Percentiles rank a stretch among this genome's conserved stretches.
These are phyloP conservation scores for Acanthopagrus latus DNA, from an alignment of 2,797 vertebrate species.

Conservation along the genomic window DNA sequence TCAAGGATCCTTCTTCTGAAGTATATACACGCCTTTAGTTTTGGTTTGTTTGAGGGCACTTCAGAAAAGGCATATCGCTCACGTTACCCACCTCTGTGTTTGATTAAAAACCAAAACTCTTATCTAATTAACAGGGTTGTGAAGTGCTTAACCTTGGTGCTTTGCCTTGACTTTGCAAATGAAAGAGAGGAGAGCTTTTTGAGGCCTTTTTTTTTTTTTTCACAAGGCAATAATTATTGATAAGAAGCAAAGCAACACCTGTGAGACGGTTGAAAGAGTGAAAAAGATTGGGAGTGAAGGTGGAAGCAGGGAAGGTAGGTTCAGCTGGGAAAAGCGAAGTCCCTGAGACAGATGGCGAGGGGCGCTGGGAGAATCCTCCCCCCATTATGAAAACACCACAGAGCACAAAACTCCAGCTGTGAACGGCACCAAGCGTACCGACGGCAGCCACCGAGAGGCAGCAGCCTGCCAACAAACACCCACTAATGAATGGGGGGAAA, in stretches of 20 bases:
- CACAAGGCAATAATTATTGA: constrained; percentile 2
- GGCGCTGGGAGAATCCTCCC: constrained; percentile 23
- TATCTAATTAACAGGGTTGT: background rate
- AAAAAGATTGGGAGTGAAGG: constrained; percentile 24
- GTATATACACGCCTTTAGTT: background rate
- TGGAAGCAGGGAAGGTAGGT: constrained; percentile 25
- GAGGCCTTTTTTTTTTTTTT: background rate
- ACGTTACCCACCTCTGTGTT: background rate
- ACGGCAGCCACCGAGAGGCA: constrained; percentile 64
- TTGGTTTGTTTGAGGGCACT: background rate
- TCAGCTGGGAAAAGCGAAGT: constrained; percentile 45
- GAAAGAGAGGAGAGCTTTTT: background rate
- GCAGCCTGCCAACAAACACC: constrained; percentile 63
- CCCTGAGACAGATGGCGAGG: constrained; percentile 75
- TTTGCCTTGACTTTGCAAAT: background rate
- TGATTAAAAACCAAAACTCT: background rate
- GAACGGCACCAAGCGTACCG: constrained; percentile 43
- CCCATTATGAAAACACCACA: constrained; percentile 54
- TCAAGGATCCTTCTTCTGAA: background rate
- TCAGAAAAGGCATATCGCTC: background rate
- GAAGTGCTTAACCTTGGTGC: background rate
- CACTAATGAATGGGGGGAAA: constrained; percentile 64
- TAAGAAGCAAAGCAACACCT: constrained; percentile 27
- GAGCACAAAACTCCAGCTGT: constrained; percentile 64
- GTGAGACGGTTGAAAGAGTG: background rate